Evolutionary conservation across 1,140 invertebrate species (phyloP).

Genomic region (Megalopta genalis): DNA sequence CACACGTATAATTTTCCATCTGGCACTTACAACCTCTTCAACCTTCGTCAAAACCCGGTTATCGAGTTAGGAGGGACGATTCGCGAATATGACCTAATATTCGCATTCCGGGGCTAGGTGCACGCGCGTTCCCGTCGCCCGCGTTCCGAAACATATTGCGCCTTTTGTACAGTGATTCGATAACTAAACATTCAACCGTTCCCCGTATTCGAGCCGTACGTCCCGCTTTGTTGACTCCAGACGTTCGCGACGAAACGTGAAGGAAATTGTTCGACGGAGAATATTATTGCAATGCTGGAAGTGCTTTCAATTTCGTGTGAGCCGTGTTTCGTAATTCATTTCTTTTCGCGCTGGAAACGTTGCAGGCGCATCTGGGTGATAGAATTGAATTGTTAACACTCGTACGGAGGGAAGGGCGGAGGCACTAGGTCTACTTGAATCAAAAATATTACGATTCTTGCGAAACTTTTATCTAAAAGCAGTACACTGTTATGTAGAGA

Average conservation of each 20-base stretch:
- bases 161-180: conserved; percentile 22
- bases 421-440: no score
- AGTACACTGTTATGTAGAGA: no score
- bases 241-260: background rate
- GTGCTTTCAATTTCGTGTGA: no score
- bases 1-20: conserved; percentile 51
- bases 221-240: background rate
- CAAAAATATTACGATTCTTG: no score
- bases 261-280: background rate
- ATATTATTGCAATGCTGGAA: no score
- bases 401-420: no score
- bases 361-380: no score
- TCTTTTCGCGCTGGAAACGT: no score
- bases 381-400: no score
- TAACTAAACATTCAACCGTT: background rate
- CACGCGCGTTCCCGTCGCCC: background rate
- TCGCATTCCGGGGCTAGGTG: background rate
- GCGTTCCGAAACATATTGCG: conserved; percentile 24
- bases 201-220: background rate
- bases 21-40: conserved; percentile 54
- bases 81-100: conserved; percentile 26
- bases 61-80: conserved; percentile 44
- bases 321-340: no score
- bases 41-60: conserved; percentile 53
- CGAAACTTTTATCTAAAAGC: no score